Evolutionary conservation across 92 coral and sea anemone species (phyloP).

Genomic region (Anthopleura xanthogrammica): DNA sequence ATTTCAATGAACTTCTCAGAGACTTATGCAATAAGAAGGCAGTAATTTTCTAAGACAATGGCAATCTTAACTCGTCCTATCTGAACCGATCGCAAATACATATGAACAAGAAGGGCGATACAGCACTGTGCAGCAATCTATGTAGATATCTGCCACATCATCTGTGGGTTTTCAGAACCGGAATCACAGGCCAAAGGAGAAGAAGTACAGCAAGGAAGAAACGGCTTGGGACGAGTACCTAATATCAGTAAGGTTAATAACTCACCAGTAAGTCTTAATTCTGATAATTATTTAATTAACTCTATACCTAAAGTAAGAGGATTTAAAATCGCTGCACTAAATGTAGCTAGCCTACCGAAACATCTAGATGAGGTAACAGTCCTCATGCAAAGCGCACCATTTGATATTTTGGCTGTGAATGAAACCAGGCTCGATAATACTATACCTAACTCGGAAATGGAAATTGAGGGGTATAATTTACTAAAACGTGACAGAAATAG

Average conservation of each 20-base stretch:
- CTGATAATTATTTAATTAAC: neutral
- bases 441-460: conserved; percentile 8
- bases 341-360: conserved; percentile 19
- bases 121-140: conserved; percentile 26
- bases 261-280: conserved; percentile 1
- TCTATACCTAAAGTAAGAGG: neutral
- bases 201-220: neutral
- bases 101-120: conserved; percentile 33
- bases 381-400: neutral
- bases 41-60: neutral
- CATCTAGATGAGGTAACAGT: neutral
- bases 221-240: conserved; percentile 14
- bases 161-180: neutral
- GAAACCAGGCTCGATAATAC: conserved; percentile 15
- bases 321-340: conserved; percentile 7
- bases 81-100: conserved; percentile 38
- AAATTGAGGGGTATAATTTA: conserved; percentile 16
- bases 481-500: conserved; percentile 11
- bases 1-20: neutral
- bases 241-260: neutral
- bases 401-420: conserved; percentile 19
- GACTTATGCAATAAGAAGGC: neutral
- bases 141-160: conserved; percentile 31
- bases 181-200: neutral
- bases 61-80: conserved; percentile 13